These are phyloP conservation scores for Arothron firmamentum DNA, from an alignment of 2,113 vertebrate genomes.

Conservation along the genomic window DNA sequence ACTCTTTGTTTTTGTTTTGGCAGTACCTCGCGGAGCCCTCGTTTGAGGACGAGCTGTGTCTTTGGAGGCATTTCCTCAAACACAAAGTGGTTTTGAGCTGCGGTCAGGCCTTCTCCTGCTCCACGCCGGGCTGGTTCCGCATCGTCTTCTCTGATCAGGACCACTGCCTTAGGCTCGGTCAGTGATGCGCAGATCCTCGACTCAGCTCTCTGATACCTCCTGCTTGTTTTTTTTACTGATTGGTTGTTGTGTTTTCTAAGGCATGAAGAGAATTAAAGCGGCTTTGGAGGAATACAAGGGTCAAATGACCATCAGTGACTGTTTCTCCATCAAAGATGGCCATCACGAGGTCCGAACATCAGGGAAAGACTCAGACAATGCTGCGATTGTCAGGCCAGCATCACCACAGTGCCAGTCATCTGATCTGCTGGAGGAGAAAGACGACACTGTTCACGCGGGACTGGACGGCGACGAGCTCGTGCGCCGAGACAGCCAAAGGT, in stretches of 20 bases:
- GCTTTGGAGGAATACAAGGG: slow-evolving; percentile 76
- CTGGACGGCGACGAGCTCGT: slow-evolving; percentile 68
- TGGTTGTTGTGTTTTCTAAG: slow-evolving; percentile 64
- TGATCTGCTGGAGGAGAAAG: slow-evolving; percentile 64
- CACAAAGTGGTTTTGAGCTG: slow-evolving; percentile 86
- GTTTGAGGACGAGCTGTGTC: slow-evolving; percentile 82
- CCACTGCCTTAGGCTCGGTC: slow-evolving; percentile 81
- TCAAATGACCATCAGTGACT: slow-evolving; percentile 44
- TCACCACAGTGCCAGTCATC: slow-evolving; percentile 54
- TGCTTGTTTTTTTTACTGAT: background rate
- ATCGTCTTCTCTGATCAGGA: slow-evolving; percentile 85
- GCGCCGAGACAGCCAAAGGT: slow-evolving; percentile 67
- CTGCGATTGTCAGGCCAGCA: slow-evolving; percentile 49
- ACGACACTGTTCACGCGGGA: slow-evolving; percentile 38
- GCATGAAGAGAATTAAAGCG: slow-evolving; percentile 81
- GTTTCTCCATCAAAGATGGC: slow-evolving; percentile 21
- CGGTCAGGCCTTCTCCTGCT: slow-evolving; percentile 85
- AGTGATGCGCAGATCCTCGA: slow-evolving; percentile 46
- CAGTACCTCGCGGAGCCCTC: slow-evolving; percentile 83
- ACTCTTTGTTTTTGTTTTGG: background rate
- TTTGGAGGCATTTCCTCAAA: slow-evolving; percentile 85
- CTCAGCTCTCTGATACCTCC: background rate
- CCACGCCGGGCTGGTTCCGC: slow-evolving; percentile 92
- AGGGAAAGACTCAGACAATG: slow-evolving; percentile 54
- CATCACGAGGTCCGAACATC: slow-evolving; percentile 40